Base-by-base conservation (phyloP, 2,113 vertebrate species). In the Mus musculus region DNA sequence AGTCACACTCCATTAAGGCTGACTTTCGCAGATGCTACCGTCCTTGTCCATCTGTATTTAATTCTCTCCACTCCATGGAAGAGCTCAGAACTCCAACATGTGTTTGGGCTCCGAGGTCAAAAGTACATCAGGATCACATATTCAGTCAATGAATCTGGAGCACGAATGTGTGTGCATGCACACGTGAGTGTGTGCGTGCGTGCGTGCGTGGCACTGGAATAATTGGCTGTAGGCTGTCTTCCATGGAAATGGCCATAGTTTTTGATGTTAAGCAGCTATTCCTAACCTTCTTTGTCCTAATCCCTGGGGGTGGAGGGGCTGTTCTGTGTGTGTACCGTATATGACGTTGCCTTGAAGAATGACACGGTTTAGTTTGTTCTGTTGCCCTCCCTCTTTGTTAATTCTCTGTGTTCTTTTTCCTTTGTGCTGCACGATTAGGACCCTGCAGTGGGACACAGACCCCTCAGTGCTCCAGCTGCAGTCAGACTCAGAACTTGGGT, bases 391-490 rank as follows among this genome's bases (percentile, higher is more conserved):
- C 96, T 97, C 98, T 98, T 89, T 95, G 98, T 98, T 99, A 99
- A 99, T 99, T 98, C 97, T 98, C 96, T 99, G 98, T 99, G 98
- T 99, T 99, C 98, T 99, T 98, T 98, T 98, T 96, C 98, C 98
- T 98, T 98, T 96, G 98, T 98, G 98, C 98, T 98, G 98, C 98
- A 97, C 99, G 97, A 98, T 97, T 99, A 99, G 99, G 99, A 99
- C 99, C 97, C 98, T 99, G 98, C 99, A 99, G 98, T 99, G 99
- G 99, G 99, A 99, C 99, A 99, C 99, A 98, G 99, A 99, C 99
- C 99, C 99, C 97, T 99, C 99, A 98, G 99, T 99, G 98, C 99
- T 99, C 96, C 99, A 99, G 99, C 99, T 99, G 98, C 99, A 99
- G 98, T 99, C 99, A 97, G 99, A 99, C 99, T 99, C 99, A 98